Evolutionary conservation across 2,888 invertebrate genomes (phyloP), one percentile per base, ranked within the genome.

Genomic region (Selenia dentaria): DNA sequence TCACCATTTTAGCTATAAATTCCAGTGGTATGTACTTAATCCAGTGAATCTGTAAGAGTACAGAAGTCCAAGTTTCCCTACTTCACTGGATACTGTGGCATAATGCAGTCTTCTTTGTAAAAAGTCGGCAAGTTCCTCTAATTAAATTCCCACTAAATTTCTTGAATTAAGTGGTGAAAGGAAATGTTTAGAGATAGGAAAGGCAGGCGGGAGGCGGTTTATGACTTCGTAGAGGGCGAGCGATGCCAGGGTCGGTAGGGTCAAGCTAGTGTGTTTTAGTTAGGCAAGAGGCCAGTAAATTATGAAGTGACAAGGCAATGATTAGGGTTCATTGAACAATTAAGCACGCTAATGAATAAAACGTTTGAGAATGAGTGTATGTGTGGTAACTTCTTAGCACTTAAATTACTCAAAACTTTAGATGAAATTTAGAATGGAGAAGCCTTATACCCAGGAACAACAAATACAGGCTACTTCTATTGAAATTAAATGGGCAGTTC

Each of bases 111-210:
- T 59, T 24, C 55, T 58, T 46, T 13, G 52, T 50, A 62, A 67
- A 62, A 64, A 67, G 56, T 63, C 64, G 57, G 53, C 51, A 62
- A 62, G 54, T 64, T 51, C 51, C 54, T 55, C 48, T 62, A 62
- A 67, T 62, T 60, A 64, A 53, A 43, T 55, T 46, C 51, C 52
- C 55, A 54, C 58, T 60, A 58, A 54, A 66, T 65, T 59, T 37
- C 43, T 43, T 43, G 22, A 43, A 43, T 37, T 32, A 32, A 26
- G 39, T 29, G 39, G 31, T 31, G 39, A 40, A 34, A 38, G 38
- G 33, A 44, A 46, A 36, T 31, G 29, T 35, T 46, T 40, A 25
- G 39, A 34, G 33, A 45, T 34, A 35, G 26, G n/a, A 25, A 10
- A 12, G 11, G 9, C 11, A 10, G 6, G 26, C 16, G 22, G 35